Evolutionary conservation across 2,797 vertebrate species (phyloP).

Genomic region (Ctenosaura bakeri): DNA sequence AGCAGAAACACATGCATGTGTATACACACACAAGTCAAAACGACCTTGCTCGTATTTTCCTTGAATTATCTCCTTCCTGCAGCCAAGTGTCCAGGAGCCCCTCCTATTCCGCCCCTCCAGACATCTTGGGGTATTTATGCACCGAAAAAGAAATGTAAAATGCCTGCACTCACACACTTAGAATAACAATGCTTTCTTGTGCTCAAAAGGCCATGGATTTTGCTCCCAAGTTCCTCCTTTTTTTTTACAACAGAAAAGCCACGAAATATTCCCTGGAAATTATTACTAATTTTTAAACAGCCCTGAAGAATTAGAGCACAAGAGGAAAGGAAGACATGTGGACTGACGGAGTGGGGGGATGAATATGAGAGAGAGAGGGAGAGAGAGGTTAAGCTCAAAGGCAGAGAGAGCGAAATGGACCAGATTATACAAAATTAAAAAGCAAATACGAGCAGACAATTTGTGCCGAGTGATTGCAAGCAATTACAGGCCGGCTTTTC

Average conservation of each 20-base stretch:
- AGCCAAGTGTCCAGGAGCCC: rapidly evolving
- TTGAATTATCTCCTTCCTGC: neutral
- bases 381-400: conserved; percentile 87
- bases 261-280: conserved; percentile 55
- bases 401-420: conserved; percentile 87
- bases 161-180: conserved; percentile 51
- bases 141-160: conserved; percentile 2
- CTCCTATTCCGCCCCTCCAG: no score
- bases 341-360: conserved; percentile 45
- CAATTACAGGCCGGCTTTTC: conserved; percentile 88
- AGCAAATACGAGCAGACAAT: conserved; percentile 88
- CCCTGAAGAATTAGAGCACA: conserved; percentile 77
- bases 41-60: neutral
- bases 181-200: conserved; percentile 64
- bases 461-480: conserved; percentile 88
- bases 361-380: conserved; percentile 76
- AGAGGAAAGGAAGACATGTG: conserved; percentile 66
- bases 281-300: conserved; percentile 76
- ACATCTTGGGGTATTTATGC: rapidly evolving
- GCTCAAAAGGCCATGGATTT: conserved; percentile 56
- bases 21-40: neutral
- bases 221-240: conserved; percentile 68
- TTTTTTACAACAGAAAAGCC: conserved; percentile 71
- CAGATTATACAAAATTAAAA: conserved; percentile 92
- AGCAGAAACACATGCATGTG: no score